Evolutionary conservation across 2,888 invertebrate species (phyloP).

Genomic region (Rambutsinella grinnellia): DNA sequence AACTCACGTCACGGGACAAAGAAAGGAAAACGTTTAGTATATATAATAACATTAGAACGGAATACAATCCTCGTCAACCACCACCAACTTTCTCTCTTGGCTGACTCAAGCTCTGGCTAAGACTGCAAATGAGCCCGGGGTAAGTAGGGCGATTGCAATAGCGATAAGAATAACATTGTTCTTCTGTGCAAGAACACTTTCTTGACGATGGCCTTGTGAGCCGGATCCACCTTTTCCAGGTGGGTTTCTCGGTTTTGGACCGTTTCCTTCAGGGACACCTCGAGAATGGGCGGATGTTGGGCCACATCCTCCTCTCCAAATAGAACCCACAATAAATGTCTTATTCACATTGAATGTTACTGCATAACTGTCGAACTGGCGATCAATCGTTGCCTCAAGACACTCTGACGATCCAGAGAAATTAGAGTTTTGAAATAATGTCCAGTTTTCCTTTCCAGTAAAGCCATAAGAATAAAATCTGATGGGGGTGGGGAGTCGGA

Average conservation of each 20-base stretch:
- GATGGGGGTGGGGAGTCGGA: constrained; percentile 38
- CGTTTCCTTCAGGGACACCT: constrained; percentile 14
- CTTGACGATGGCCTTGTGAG: constrained; percentile 6
- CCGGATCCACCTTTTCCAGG: constrained; percentile 4
- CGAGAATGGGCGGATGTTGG: constrained; percentile 19
- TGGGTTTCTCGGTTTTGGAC: not conserved
- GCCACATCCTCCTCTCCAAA: constrained; percentile 56
- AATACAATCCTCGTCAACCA: no score
- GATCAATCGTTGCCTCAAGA: constrained; percentile 43
- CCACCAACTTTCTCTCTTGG: not conserved
- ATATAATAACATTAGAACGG: no score
- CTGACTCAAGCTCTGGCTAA: constrained; percentile 26
- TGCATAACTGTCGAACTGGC: constrained; percentile 28
- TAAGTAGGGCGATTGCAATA: constrained; percentile 42
- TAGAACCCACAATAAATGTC: constrained; percentile 47
- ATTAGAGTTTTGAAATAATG: constrained; percentile 46
- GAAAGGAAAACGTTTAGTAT: no score
- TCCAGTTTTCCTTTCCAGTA: constrained; percentile 57
- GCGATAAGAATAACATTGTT: constrained; percentile 18
- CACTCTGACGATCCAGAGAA: constrained; percentile 51
- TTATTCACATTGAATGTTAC: constrained; percentile 50
- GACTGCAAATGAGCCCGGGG: constrained; percentile 19
- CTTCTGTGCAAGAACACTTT: constrained; percentile 1
- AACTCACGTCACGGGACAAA: no score
- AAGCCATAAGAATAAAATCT: constrained; percentile 53